These are phyloP conservation scores for Gallinago nigripennis DNA, from an alignment of 2,797 vertebrate species.

Conservation along the genomic window DNA sequence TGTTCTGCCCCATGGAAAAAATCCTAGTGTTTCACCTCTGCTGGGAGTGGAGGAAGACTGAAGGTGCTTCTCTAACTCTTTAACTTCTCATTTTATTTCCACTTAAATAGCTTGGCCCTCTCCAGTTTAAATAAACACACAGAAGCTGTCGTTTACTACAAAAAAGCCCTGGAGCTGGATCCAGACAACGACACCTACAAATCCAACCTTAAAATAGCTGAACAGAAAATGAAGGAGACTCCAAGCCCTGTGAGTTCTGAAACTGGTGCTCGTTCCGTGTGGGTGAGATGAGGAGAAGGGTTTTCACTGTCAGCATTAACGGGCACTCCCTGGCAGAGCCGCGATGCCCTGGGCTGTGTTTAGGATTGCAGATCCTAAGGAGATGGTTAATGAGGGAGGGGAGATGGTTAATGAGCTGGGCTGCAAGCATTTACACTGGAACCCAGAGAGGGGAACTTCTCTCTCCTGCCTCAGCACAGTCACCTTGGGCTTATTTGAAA, in stretches of 20 bases:
- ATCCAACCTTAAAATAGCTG: conserved; percentile 92
- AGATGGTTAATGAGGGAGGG: background rate
- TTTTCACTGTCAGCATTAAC: fast-evolving
- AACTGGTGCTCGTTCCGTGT: background rate
- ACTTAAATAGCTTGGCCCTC: conserved; percentile 84
- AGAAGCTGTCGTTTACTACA: conserved; percentile 90
- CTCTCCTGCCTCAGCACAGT: background rate
- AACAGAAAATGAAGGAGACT: conserved; percentile 91
- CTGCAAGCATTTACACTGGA: background rate
- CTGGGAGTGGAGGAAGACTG: background rate
- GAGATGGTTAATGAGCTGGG: background rate
- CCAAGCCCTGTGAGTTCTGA: conserved; percentile 84
- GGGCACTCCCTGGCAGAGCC: background rate
- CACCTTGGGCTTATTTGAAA: background rate
- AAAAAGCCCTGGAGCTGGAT: conserved; percentile 93
- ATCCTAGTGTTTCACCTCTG: background rate
- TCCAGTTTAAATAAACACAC: conserved; percentile 92
- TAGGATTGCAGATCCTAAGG: background rate
- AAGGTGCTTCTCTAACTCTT: background rate
- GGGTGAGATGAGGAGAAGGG: background rate
- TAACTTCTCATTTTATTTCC: background rate
- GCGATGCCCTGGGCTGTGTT: background rate
- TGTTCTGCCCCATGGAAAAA: background rate
- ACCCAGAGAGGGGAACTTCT: background rate
- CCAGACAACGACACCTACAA: conserved; percentile 95